Percentiles rank a stretch among this genome's conserved stretches.
Evolutionary conservation across 2,888 invertebrate species (phyloP).

Genomic region (Aelia acuminata): DNA sequence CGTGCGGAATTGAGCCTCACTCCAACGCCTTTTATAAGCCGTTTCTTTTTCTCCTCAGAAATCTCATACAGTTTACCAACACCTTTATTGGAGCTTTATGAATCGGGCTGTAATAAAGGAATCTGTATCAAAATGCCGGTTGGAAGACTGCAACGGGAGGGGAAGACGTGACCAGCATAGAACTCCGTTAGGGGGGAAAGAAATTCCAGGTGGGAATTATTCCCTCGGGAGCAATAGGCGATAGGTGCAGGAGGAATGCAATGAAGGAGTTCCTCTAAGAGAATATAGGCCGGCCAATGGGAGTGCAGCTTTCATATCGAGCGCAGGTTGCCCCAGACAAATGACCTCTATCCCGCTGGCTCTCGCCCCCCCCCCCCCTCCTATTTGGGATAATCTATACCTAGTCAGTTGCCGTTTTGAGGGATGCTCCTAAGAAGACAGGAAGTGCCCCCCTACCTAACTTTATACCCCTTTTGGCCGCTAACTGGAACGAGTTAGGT

Average conservation of each 20-base stretch:
- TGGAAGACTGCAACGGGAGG: not conserved
- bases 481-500: constrained; percentile 6
- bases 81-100: constrained; percentile 37
- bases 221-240: constrained; percentile 33
- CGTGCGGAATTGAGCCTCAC: constrained; percentile 21
- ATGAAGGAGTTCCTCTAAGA: not conserved
- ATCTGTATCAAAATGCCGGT: constrained; percentile 34
- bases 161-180: constrained; percentile 24
- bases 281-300: constrained; percentile 40
- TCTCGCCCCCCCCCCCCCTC: too few species aligned
- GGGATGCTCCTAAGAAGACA: not conserved
- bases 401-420: not conserved
- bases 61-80: constrained; percentile 24
- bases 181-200: not conserved
- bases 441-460: not conserved
- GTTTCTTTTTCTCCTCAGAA: constrained; percentile 5
- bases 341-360: not conserved
- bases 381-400: constrained; percentile 11
- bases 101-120: constrained; percentile 42
- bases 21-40: not conserved
- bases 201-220: constrained; percentile 44
- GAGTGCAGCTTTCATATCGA: constrained; percentile 32
- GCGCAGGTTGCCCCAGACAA: not conserved
- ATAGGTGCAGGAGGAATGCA: constrained; percentile 51
- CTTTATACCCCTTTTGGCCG: not conserved